A percentile compares a stretch with the other conserved stretches of the same genome.
phyloP scores from a whole-genome alignment of 37 sponge, comb jelly and placozoan species.

The Petrosia ficiformis region DNA sequence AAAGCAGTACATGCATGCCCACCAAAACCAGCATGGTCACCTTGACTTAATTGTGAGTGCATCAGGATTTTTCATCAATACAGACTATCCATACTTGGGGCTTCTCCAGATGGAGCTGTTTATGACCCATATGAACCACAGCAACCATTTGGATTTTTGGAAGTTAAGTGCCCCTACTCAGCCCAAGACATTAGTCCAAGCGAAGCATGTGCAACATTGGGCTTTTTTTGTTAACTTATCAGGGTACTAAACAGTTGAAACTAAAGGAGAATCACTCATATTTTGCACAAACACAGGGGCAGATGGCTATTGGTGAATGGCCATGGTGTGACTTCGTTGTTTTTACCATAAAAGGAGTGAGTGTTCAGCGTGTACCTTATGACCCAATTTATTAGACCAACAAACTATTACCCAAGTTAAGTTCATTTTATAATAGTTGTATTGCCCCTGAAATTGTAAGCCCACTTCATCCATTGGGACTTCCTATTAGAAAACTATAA shows the following conservation, averaged over 20 bases:
- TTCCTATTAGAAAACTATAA: conserved; percentile 6
- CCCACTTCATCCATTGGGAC: conserved; percentile 44
- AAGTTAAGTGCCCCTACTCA: conserved; percentile 47
- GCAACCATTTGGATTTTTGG: conserved; percentile 52
- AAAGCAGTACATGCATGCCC: conserved; percentile 2
- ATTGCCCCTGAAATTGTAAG: conserved; percentile 63
- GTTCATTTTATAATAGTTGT: conserved; percentile 56
- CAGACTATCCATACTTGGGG: conserved; percentile 42
- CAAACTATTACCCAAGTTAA: conserved; percentile 31
- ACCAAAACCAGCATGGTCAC: conserved; percentile 39
- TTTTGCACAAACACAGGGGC: conserved; percentile 50
- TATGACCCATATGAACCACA: conserved; percentile 41
- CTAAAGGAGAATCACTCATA: conserved; percentile 24
- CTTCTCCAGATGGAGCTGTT: conserved; percentile 58
- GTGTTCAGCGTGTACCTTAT: conserved; percentile 33
- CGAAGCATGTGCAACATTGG: conserved; percentile 19
- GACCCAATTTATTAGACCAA: conserved; percentile 24
- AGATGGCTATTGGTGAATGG: conserved; percentile 44
- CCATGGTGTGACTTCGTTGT: conserved; percentile 67
- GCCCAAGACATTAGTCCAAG: conserved; percentile 15
- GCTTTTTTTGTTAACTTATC: conserved; percentile 19
- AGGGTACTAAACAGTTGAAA: conserved; percentile 3
- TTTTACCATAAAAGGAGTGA: conserved; percentile 27
- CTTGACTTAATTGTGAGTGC: conserved; percentile 23
- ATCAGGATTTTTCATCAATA: conserved; percentile 38